Evolutionary conservation across 2,113 vertebrate species (phyloP).

Genomic region (Serilophus lunatus): DNA sequence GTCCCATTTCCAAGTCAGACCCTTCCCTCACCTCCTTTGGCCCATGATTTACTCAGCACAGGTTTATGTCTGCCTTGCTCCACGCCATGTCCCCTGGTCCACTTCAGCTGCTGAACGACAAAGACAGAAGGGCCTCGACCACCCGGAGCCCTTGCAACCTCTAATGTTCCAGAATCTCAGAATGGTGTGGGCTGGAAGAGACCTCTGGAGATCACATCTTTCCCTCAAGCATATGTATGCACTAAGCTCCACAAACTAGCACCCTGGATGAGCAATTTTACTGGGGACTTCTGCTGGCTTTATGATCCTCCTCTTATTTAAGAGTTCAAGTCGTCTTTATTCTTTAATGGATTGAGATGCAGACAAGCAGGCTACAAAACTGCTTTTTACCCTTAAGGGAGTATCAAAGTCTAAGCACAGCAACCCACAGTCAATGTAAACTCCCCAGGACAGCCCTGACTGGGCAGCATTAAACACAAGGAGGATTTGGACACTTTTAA

Average conservation of each 20-base stretch:
- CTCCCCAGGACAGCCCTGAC: background rate
- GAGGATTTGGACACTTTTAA: background rate
- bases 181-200: background rate
- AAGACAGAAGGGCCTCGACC: background rate
- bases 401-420: background rate
- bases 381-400: background rate
- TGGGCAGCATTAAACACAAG: background rate
- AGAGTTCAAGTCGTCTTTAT: background rate
- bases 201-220: background rate
- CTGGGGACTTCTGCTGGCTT: background rate
- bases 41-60: background rate
- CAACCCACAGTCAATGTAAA: background rate
- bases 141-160: background rate
- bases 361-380: background rate
- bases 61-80: background rate
- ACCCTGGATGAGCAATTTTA: background rate
- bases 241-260: background rate
- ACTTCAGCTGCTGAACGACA: background rate
- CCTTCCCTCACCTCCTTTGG: background rate
- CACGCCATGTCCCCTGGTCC: too few relatives aligned
- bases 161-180: background rate
- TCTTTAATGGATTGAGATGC: background rate
- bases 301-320: background rate
- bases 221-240: background rate
- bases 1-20: background rate